Conservation (phyloP, 2,797 vertebrate genomes). For the Protonibea diacanthus region DNA sequence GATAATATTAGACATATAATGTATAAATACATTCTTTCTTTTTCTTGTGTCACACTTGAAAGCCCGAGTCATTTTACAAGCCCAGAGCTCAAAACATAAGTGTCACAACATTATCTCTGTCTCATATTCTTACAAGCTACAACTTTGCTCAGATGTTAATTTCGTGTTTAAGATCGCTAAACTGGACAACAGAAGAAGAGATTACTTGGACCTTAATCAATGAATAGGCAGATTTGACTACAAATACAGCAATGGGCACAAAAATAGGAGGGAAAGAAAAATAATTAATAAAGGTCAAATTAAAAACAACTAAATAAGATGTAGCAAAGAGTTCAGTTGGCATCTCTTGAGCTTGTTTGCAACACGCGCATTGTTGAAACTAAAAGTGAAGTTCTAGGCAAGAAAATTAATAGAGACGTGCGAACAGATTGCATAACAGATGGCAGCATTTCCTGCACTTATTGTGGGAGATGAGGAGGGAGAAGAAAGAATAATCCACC, state of each 20-base stretch:
- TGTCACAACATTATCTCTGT: background rate
- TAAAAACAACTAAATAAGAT: background rate
- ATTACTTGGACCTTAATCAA: background rate
- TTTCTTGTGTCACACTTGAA: background rate
- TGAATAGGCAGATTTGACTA: background rate
- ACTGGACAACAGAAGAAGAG: background rate
- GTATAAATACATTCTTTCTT: background rate
- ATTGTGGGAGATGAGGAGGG: background rate
- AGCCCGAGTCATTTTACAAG: background rate
- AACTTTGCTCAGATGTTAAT: background rate
- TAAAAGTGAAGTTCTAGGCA: constrained; percentile 1
- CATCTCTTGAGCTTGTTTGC: background rate
- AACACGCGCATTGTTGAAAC: background rate
- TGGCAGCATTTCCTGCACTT: constrained; percentile 25
- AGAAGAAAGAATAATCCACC: constrained; percentile 13
- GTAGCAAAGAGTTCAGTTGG: background rate
- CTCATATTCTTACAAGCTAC: background rate
- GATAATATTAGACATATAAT: background rate
- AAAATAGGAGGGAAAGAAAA: background rate
- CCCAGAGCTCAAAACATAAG: background rate
- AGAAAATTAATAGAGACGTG: constrained; percentile 17
- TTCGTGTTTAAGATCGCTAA: background rate
- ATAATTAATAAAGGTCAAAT: background rate
- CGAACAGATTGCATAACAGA: constrained; percentile 40
- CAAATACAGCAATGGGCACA: background rate